These are phyloP conservation scores for Dermochelys coriacea DNA, from an alignment of 2,797 vertebrate genomes.

Conservation along the genomic window DNA sequence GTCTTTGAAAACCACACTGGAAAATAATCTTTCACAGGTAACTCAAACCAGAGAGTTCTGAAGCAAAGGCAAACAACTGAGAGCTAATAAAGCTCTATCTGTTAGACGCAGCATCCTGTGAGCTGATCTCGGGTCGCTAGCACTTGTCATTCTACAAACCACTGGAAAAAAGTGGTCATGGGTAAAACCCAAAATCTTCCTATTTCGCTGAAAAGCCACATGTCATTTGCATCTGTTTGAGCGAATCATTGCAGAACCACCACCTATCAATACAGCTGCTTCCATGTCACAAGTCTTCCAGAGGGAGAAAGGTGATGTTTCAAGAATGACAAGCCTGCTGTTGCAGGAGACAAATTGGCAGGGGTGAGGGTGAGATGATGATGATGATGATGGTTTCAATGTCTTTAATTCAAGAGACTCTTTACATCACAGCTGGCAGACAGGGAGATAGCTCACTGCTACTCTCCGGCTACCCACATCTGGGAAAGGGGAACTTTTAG, in stretches of 20 bases:
- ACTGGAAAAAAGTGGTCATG: slow-evolving; percentile 76
- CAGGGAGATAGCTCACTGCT: background rate
- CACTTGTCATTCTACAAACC: slow-evolving; percentile 50
- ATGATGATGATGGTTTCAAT: fast-evolving
- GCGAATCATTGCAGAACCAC: slow-evolving; percentile 47
- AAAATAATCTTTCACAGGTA: slow-evolving; percentile 69
- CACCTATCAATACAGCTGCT: slow-evolving; percentile 44
- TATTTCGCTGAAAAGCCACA: slow-evolving; percentile 54
- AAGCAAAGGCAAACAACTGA: slow-evolving; percentile 51
- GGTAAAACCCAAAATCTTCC: slow-evolving; percentile 70
- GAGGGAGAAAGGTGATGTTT: fast-evolving
- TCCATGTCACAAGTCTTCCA: background rate
- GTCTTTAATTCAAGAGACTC: background rate
- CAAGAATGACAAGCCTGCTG: background rate
- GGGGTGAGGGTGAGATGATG: fast-evolving
- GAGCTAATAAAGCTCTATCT: slow-evolving; percentile 59
- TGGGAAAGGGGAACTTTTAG: background rate
- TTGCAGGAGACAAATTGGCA: background rate
- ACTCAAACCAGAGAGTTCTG: slow-evolving; percentile 54
- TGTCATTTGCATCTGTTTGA: background rate
- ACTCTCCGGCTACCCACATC: background rate
- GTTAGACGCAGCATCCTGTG: slow-evolving; percentile 73
- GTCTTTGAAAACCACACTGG: slow-evolving; percentile 59
- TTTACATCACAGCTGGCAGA: background rate
- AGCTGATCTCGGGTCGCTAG: slow-evolving; percentile 58